Evolutionary conservation across 2,113 vertebrate species (phyloP), one percentile per base, ranked within the genome.

Genomic region (Stigmatopora nigra): DNA sequence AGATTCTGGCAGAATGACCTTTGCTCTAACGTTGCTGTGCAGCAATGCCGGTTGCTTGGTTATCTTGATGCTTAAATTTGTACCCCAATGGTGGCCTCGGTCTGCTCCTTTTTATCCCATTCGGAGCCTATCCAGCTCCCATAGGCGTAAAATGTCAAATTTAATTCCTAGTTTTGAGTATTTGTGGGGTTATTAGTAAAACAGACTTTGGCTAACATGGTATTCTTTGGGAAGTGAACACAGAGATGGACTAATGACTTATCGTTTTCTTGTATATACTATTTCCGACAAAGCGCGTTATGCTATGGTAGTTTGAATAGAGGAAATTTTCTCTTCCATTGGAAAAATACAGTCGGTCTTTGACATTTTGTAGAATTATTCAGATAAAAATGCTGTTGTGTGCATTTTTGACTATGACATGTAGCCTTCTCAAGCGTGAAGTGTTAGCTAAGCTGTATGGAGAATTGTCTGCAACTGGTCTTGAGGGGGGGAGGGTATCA

Each of bases 21-120:
- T 66, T 68, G 61, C 73, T 78, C 57, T 48, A 56, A 64, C 55
- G 84, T 88, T 85, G 75, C 82, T 78, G 76, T 67, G 81, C 69
- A 74, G 61, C 66, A 55, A 13, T 76, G 72, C 76, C 62, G 2
- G 85, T 88, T 86, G 80, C 85, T 84, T 81, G 76, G 87, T 61
- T 75, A 77, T 76, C 68, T 65, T 57, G 49, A 64, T 55, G 65
- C 72, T 76, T 68, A 60, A 59, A 79, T 75, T 65, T 61, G 31
- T 72, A 68, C 69, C 70, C 74, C 68, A 63, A 61, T 67, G 52
- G 66, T 73, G 76, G 78, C 81, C 79, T 71, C 70, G 67, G 75
- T 53, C 71, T 65, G 59, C 56, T 70, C 56, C 64, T 79, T 79
- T 79, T 68, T 55, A 70, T 66, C 67, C 61, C n/a, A 60, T 22